These are phyloP conservation scores for Aix galericulata DNA, from an alignment of 2,113 vertebrate genomes.

Conservation along the genomic window DNA sequence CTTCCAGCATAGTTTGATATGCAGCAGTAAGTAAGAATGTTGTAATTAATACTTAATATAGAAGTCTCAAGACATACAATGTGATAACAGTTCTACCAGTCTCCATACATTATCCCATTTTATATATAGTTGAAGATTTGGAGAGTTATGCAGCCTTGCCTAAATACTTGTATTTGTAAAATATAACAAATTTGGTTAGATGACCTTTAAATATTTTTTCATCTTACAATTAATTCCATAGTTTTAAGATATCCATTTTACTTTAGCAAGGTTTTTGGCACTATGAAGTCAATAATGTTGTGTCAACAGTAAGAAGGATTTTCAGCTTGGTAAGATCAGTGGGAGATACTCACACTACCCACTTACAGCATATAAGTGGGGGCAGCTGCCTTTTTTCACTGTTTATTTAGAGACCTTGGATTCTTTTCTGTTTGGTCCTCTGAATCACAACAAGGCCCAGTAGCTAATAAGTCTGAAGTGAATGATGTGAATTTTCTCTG, in stretches of 20 bases:
- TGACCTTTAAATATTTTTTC: not conserved
- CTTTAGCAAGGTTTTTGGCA: not conserved
- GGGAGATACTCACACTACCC: not conserved
- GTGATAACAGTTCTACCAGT: not conserved
- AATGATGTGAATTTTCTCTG: not conserved
- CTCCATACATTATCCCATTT: not conserved
- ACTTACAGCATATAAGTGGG: not conserved
- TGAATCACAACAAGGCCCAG: not conserved
- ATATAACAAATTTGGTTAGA: not conserved
- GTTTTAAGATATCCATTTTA: not conserved
- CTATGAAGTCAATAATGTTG: not conserved
- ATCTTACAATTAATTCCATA: not conserved
- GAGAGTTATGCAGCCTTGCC: not conserved
- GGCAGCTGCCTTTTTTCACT: not conserved
- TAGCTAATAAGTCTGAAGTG: not conserved
- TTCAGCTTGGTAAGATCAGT: not conserved
- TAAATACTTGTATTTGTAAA: not conserved
- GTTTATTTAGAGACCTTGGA: not conserved
- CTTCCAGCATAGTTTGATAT: not conserved
- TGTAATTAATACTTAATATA: not conserved
- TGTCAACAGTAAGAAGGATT: not conserved
- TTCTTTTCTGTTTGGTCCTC: not conserved
- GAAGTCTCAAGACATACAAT: not conserved
- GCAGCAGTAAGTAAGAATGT: not conserved
- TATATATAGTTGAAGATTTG: not conserved